Conservation (phyloP, 2,113 vertebrate species). For the Catharus bicknelli region DNA sequence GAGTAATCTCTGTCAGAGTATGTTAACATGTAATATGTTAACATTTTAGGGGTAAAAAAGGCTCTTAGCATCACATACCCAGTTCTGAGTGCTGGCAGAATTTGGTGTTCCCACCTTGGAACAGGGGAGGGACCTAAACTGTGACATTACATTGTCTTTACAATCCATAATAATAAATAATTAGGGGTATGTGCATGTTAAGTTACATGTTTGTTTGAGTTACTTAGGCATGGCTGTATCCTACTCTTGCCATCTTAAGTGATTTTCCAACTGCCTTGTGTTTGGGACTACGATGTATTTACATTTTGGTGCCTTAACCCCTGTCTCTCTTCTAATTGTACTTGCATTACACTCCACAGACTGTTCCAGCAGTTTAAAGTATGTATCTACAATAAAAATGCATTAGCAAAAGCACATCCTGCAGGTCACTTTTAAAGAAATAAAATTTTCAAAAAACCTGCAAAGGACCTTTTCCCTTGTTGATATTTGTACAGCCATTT, state of each 20-base stretch:
- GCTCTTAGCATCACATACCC: background rate
- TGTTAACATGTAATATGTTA: background rate
- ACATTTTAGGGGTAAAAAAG: background rate
- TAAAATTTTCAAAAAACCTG: accelerated
- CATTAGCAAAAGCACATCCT: background rate
- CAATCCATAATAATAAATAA: background rate
- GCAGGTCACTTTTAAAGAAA: background rate
- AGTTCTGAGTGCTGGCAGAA: background rate
- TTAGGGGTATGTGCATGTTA: background rate
- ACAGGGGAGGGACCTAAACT: background rate
- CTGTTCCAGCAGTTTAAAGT: background rate
- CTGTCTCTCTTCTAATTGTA: background rate
- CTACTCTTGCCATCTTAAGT: background rate
- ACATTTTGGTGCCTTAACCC: background rate
- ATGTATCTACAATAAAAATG: background rate
- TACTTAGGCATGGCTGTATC: background rate
- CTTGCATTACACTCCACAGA: background rate
- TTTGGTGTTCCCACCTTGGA: background rate
- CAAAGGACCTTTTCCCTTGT: background rate
- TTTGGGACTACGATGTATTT: background rate
- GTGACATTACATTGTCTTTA: background rate
- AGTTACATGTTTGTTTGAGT: background rate
- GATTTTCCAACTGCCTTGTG: background rate
- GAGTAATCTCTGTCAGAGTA: background rate
- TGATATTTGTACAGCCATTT: background rate